phyloP scores from a whole-genome alignment of 2,113 vertebrate species.

The Spilogale gracilis region DNA sequence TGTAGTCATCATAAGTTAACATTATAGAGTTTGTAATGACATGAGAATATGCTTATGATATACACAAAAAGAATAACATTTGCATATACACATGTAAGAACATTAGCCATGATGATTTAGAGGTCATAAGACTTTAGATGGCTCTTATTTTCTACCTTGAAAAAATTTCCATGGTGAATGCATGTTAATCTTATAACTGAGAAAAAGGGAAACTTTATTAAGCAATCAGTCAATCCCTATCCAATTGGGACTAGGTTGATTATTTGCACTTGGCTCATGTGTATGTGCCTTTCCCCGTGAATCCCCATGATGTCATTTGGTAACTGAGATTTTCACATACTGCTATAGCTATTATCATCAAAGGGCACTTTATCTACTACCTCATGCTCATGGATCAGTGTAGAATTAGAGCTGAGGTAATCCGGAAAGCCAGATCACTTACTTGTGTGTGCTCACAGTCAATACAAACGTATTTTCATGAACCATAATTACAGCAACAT shows the following conservation, averaged over 20 bases:
- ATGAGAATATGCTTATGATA: not conserved
- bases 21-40: slow-evolving; percentile 46
- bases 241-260: not conserved
- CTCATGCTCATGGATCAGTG: not conserved
- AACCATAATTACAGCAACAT: not conserved
- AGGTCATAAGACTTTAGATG: not conserved
- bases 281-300: not conserved
- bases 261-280: not conserved
- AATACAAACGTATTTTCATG: not conserved
- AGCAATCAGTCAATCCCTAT: not conserved
- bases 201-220: not conserved
- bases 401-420: not conserved
- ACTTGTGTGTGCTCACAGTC: not conserved
- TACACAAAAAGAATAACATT: not conserved
- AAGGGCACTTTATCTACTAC: not conserved
- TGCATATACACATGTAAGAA: not conserved
- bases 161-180: not conserved
- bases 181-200: slow-evolving; percentile 21
- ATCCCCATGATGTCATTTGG: slow-evolving; percentile 10
- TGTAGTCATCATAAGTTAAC: not conserved
- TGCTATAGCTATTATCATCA: slow-evolving; percentile 1
- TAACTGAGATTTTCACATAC: slow-evolving; percentile 35
- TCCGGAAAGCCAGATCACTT: slow-evolving; percentile 1
- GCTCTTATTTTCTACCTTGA: slow-evolving; percentile 41
- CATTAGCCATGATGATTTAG: not conserved